A percentile compares a stretch with the other conserved stretches of the same genome.
phyloP scores from a whole-genome alignment of 23 tunicate species.

The Trididemnum clinides region DNA sequence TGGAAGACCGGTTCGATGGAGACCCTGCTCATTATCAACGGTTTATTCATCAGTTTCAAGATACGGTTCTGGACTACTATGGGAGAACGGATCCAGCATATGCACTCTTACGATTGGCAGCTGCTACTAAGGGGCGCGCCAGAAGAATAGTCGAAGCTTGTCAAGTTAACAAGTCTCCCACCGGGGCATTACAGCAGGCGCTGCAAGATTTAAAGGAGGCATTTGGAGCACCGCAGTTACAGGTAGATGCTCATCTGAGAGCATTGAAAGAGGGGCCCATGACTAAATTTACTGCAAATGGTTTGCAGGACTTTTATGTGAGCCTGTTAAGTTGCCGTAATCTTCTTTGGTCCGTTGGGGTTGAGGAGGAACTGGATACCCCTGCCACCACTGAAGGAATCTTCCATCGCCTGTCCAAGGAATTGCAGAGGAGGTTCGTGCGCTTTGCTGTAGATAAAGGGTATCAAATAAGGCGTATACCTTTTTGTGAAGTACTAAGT shows the following conservation, averaged over 20 bases:
- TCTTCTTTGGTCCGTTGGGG: not conserved
- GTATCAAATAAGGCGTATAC: not conserved
- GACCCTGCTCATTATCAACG: no score
- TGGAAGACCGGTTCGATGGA: not conserved
- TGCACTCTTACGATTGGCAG: not conserved
- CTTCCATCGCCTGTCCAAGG: not conserved
- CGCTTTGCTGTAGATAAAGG: not conserved
- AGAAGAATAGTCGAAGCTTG: not conserved
- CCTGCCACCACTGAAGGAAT: not conserved
- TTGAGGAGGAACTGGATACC: constrained; percentile 2
- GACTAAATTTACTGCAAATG: not conserved
- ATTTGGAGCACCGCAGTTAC: not conserved
- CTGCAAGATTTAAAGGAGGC: constrained; percentile 2
- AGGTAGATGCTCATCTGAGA: not conserved
- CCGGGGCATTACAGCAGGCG: not conserved
- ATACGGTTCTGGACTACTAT: not conserved
- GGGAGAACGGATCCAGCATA: not conserved
- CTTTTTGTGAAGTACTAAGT: not conserved
- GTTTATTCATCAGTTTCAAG: not conserved
- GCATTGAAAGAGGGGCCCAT: not conserved
- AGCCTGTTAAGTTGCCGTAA: constrained; percentile 1
- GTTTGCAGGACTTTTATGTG: not conserved
- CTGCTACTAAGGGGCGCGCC: not conserved
- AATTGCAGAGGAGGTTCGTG: not conserved
- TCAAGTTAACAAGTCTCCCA: not conserved